phyloP scores from a whole-genome alignment of 2,888 invertebrate genomes.

The Ophonus ardosiacus region DNA sequence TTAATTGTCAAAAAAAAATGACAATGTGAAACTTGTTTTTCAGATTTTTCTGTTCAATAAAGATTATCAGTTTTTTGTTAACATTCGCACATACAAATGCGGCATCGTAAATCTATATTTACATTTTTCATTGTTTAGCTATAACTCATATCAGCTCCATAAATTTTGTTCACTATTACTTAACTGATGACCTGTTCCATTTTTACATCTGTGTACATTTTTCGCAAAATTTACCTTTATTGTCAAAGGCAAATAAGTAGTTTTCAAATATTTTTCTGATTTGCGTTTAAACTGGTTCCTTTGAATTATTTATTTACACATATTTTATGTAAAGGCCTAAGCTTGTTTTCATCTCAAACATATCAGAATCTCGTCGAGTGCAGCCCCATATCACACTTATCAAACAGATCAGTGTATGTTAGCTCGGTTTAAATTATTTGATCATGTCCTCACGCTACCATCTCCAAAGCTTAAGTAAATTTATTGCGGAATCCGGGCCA shows the following conservation, averaged over 20 bases:
- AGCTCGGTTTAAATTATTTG: constrained; percentile 42
- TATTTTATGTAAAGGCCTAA: not conserved
- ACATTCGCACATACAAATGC: not conserved
- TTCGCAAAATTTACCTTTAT: not conserved
- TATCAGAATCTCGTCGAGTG: constrained; percentile 18
- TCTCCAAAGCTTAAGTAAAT: constrained; percentile 30
- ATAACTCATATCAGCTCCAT: not conserved
- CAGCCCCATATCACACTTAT: constrained; percentile 15
- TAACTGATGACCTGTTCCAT: not conserved
- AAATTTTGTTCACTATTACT: not conserved
- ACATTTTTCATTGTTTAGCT: not conserved
- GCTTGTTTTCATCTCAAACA: not conserved
- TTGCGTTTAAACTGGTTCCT: too few species aligned
- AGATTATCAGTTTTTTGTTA: not conserved
- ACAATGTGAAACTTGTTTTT: not conserved
- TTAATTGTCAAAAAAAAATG: too few species aligned
- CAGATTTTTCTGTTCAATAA: not conserved
- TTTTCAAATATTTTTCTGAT: too few species aligned
- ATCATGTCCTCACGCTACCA: constrained; percentile 15
- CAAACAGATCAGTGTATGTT: constrained; percentile 36
- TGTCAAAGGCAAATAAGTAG: not conserved
- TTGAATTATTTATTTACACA: not conserved
- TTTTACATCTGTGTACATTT: too few species aligned
- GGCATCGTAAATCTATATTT: not conserved
- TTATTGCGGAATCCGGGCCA: constrained; percentile 12